Base-by-base conservation (phyloP, 1,140 invertebrate species). In the Steinernema khuongi region DNA sequence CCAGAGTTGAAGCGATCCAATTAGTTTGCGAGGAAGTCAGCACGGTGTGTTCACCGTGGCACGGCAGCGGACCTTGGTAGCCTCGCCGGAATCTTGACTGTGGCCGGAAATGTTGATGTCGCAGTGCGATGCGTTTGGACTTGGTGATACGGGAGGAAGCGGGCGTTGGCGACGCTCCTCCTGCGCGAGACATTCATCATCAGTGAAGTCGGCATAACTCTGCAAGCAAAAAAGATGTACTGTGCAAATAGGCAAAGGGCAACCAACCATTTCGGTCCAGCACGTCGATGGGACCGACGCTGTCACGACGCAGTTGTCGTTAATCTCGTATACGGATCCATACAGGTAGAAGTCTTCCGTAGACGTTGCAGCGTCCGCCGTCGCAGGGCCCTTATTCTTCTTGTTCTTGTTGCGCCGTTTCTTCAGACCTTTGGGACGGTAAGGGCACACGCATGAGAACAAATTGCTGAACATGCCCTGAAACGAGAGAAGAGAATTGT, bases 291-390 rank as follows among this genome's bases (percentile, higher is more conserved):
- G 50, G 26, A 60, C 26, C 7, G 50, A 60, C 50, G 50, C 26
- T 22, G 4, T 60, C 50, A 60, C 26, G 11, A 22, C 50, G 50
- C 50, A 22, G 50, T 60, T 60, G 4, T 60, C 50, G 19, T 60
- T 60, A 4, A 60, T 60, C 26, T 60, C 50, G 22, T 60, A 60
- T 22, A 60, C 26, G 11, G 50, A 60, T 4, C 50, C 50, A 22
- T 60, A 60, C 50, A 60, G 14, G 50, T 60, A 60, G 22, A 60
- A 60, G 50, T 60, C 50, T 2, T 60, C 50, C 22, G 50, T 60
- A 4, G 50, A 60, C 50, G 50, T 60, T 11, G 50, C 50, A 60
- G 50, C 50, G 22, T 60, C 50, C 14, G 50, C 50, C 4, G 50
- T 60, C 4, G 7, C 22, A 11, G 22, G 11, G 11, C 22, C 22